These are phyloP conservation scores for Hirtodrosophila confusa DNA, from an alignment of 2,888 invertebrate genomes.

Conservation along the genomic window DNA sequence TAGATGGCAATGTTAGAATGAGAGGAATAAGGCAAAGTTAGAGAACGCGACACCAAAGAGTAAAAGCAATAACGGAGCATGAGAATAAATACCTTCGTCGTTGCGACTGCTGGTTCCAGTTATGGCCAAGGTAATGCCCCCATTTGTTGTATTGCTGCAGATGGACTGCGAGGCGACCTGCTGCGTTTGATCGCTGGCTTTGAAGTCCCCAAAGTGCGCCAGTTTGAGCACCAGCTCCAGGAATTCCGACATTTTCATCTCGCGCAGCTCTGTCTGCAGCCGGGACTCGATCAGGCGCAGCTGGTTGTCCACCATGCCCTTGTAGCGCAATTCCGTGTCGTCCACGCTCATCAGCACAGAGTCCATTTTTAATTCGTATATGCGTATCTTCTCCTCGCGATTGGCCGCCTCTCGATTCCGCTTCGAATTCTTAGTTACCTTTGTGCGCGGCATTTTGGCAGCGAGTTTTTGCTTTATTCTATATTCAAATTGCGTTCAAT, in stretches of 20 bases:
- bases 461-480: not conserved
- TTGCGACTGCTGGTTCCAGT: conserved; percentile 55
- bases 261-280: conserved; percentile 63
- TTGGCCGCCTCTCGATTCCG: conserved; percentile 82
- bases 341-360: conserved; percentile 69
- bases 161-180: conserved; percentile 54
- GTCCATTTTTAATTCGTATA: conserved; percentile 78
- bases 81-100: conserved; percentile 62
- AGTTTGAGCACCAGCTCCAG: conserved; percentile 66
- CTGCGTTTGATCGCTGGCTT: conserved; percentile 67
- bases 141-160: conserved; percentile 45
- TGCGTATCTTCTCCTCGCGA: conserved; percentile 81
- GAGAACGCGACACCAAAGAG: conserved; percentile 30
- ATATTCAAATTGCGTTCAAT: conserved; percentile 5
- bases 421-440: conserved; percentile 82
- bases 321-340: conserved; percentile 48
- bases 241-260: conserved; percentile 78
- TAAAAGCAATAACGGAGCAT: conserved; percentile 2
- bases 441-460: conserved; percentile 82
- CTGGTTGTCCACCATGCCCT: conserved; percentile 50
- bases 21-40: conserved; percentile 27
- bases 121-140: conserved; percentile 8
- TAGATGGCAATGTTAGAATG: conserved; percentile 15
- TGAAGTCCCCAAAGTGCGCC: conserved; percentile 58
- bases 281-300: conserved; percentile 55